These are phyloP conservation scores for Steinernema carpocapsae DNA, from an alignment of 2,888 invertebrate species.

Conservation along the genomic window DNA sequence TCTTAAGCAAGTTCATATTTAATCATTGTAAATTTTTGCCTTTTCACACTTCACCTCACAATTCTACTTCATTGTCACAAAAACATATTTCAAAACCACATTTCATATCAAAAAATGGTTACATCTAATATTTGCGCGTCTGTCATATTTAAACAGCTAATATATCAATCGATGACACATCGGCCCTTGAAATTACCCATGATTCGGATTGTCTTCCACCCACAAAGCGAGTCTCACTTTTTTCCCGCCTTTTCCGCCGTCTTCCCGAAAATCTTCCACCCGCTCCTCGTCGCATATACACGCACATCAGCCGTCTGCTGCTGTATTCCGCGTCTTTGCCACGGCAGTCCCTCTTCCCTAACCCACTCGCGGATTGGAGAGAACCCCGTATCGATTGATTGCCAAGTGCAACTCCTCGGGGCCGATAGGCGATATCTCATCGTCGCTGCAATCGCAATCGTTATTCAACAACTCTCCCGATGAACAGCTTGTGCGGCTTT, in stretches of 20 bases:
- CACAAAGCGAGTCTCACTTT: no score
- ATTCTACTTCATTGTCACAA: no score
- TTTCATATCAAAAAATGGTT: background rate
- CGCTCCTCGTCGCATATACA: background rate
- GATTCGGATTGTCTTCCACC: constrained; percentile 12
- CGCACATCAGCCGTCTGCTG: background rate
- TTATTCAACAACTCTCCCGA: no score
- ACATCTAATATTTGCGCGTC: no score
- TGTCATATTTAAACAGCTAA: constrained; percentile 23
- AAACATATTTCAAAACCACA: background rate
- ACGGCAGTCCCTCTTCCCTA: background rate
- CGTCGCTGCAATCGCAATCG: background rate
- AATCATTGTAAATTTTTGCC: no score
- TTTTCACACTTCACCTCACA: no score
- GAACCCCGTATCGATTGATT: constrained; percentile 14
- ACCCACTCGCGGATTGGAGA: no score
- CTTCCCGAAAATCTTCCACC: background rate
- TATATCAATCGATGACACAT: constrained; percentile 28
- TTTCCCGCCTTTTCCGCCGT: background rate
- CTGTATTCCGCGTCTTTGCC: constrained; percentile 16
- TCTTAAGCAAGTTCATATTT: no score
- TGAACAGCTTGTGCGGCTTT: background rate
- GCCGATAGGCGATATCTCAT: constrained; percentile 11
- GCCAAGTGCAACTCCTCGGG: constrained; percentile 10
- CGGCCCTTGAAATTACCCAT: constrained; percentile 9